Evolutionary conservation across 2,113 vertebrate species (phyloP).

Genomic region (Amazona vittata): DNA sequence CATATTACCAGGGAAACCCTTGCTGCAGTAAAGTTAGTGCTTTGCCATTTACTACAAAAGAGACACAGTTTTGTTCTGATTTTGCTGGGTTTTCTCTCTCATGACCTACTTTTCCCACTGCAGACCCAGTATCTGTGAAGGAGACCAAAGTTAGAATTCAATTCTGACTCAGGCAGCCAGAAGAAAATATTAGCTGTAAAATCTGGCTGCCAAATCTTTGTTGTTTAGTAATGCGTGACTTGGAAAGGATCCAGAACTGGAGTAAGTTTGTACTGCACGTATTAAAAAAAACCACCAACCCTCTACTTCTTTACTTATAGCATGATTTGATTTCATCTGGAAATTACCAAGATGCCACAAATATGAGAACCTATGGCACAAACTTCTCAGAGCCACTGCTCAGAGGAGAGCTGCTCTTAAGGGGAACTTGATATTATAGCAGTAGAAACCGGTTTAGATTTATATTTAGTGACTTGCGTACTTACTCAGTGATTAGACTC

Average conservation of each 20-base stretch:
- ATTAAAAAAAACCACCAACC: background rate
- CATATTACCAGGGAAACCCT: background rate
- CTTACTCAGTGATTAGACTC: slow-evolving; percentile 74
- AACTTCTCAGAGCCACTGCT: background rate
- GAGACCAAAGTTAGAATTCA: slow-evolving; percentile 6
- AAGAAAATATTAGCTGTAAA: slow-evolving; percentile 57
- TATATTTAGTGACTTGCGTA: slow-evolving; percentile 79
- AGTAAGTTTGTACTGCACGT: background rate
- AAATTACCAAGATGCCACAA: slow-evolving; percentile 50
- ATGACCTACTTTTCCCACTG: slow-evolving; percentile 47
- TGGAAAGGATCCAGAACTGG: slow-evolving; percentile 31
- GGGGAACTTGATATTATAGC: slow-evolving; percentile 70
- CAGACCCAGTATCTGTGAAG: background rate
- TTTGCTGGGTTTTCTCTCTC: background rate
- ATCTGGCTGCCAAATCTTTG: slow-evolving; percentile 63
- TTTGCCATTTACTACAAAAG: background rate
- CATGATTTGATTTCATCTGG: slow-evolving; percentile 27
- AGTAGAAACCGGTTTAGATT: slow-evolving; percentile 56
- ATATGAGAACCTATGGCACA: background rate
- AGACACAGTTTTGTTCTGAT: background rate
- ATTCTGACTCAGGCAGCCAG: slow-evolving; percentile 53
- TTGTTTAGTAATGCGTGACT: slow-evolving; percentile 52
- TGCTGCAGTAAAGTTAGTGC: background rate
- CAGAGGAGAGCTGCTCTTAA: slow-evolving; percentile 19
- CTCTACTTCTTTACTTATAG: background rate